Base-by-base conservation (phyloP, 1,140 invertebrate genomes). In the Drosophila oshimai region DNA sequence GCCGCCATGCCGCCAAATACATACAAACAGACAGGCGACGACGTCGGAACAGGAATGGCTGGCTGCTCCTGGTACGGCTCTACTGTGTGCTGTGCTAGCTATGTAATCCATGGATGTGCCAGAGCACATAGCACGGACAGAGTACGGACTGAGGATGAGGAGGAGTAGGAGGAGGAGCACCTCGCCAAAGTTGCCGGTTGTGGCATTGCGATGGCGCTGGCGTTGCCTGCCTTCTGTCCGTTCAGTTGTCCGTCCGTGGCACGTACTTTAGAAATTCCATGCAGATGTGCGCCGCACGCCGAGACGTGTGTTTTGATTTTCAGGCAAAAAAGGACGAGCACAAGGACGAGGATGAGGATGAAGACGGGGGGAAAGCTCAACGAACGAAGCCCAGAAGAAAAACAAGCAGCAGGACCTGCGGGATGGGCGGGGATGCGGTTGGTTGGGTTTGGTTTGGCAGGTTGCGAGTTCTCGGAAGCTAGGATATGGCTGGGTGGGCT, bases 271-370 rank as follows among this genome's bases (percentile, higher is more conserved):
- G 81, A 87, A 88, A 86, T 86, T 86, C 80, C 76, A 86, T 86
- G 81, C 81, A 86, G 81, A 87, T 86, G 81, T 87, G 81, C 81
- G 81, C 81, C 81, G 68, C 81, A 86, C 81, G 81, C 81, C 81
- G 81, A 87, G 81, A 87, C 83, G 81, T 87, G 81, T 87, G 81
- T 87, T 87, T 87, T 87, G 81, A 87, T 87, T 87, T 87, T 87
- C 83, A 74, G 68, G 77, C 60, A 64, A 84, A 71, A 65, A 81
- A 77, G 29, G 45, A 74, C 31, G 34, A 54, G 36, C 44, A 33
- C n/a, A 31, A 50, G 34, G 31, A 51, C 24, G 46, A 53, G 29
- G 17, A 29, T 4, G 13, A n/a, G n/a, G n/a, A n/a, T n/a, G n/a
- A n/a, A n/a, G n/a, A n/a, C n/a, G n/a, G n/a, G n/a, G n/a, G n/a